These are phyloP conservation scores for Tuta absoluta DNA, from an alignment of 2,888 invertebrate species.

Conservation along the genomic window DNA sequence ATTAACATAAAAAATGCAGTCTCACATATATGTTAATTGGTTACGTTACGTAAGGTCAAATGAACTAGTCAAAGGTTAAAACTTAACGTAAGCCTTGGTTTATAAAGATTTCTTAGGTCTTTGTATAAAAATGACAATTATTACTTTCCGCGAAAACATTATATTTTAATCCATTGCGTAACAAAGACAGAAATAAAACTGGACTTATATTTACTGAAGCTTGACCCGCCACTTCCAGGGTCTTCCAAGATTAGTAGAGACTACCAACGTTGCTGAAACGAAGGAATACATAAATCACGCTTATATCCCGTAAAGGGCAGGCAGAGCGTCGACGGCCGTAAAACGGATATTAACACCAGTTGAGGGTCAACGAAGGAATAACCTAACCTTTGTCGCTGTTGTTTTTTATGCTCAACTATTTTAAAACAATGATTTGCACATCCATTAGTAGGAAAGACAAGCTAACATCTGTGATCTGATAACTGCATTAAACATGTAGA, in stretches of 20 bases:
- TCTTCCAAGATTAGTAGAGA: too few relatives aligned
- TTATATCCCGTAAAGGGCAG: too few relatives aligned
- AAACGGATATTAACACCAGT: too few relatives aligned
- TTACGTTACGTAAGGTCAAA: neutral
- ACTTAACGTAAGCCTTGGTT: neutral
- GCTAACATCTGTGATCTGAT: neutral
- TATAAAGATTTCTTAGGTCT: neutral
- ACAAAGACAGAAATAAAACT: too few relatives aligned
- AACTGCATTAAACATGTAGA: too few relatives aligned
- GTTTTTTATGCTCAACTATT: neutral
- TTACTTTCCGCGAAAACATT: neutral
- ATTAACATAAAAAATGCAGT: constrained; percentile 5
- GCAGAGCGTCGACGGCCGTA: too few relatives aligned
- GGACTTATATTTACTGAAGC: too few relatives aligned
- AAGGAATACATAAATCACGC: too few relatives aligned
- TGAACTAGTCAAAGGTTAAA: neutral
- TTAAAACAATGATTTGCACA: neutral
- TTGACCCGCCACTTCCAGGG: too few relatives aligned
- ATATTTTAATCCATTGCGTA: neutral
- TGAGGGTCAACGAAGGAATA: too few relatives aligned
- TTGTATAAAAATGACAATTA: neutral
- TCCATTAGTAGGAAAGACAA: neutral
- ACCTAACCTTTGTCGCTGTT: too few relatives aligned
- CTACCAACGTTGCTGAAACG: too few relatives aligned
- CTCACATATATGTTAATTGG: neutral